Evolutionary conservation across 92 coral and sea anemone genomes (phyloP).

Genomic region (Zoanthus solanderi): DNA sequence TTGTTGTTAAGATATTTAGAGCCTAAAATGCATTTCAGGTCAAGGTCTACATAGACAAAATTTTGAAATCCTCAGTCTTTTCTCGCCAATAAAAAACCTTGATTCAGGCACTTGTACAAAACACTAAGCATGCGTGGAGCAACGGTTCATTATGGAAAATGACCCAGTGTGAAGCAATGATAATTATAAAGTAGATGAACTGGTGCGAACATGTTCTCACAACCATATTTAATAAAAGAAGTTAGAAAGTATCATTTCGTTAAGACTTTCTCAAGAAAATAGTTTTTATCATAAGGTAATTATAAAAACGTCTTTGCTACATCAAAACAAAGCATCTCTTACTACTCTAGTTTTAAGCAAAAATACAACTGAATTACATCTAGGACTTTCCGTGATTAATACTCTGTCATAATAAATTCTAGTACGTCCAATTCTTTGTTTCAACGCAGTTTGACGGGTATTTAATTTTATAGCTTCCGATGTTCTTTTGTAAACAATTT

Average conservation of each 20-base stretch:
- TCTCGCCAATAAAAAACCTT: background rate
- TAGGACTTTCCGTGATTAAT: background rate
- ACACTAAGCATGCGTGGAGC: slow-evolving; percentile 10
- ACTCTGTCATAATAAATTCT: background rate
- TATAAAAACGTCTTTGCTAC: background rate
- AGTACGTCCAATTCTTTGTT: background rate
- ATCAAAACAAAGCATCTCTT: background rate
- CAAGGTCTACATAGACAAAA: background rate
- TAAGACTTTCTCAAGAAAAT: background rate
- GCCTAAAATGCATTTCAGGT: background rate
- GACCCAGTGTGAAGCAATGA: background rate
- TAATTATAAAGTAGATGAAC: background rate
- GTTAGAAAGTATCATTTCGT: background rate
- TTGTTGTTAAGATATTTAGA: background rate
- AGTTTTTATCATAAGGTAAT: background rate
- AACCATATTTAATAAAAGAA: background rate
- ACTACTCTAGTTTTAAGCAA: background rate
- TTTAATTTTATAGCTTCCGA: slow-evolving; percentile 4
- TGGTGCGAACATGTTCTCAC: background rate
- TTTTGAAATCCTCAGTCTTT: background rate
- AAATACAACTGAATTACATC: background rate
- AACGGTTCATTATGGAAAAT: background rate
- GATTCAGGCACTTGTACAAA: background rate
- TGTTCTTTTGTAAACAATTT: background rate
- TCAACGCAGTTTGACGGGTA: background rate